A percentile compares a stretch with the other conserved stretches of the same genome.
phyloP scores from a whole-genome alignment of 2,797 vertebrate species.

The Philypnodon macrostomus region DNA sequence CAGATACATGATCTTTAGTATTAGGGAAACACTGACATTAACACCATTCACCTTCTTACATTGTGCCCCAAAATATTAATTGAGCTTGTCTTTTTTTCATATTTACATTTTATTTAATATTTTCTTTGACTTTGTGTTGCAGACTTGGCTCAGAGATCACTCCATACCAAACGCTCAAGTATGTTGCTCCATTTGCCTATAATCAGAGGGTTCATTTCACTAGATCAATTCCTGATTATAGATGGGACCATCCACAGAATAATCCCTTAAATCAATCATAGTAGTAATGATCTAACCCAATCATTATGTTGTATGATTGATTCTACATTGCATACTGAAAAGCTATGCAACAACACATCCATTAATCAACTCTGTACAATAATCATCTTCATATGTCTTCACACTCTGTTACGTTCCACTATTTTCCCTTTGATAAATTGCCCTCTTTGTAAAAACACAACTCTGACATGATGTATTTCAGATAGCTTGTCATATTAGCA shows the following conservation, averaged over 20 bases:
- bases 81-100: constrained; percentile 10
- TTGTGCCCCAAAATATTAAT: not conserved
- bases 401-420: not conserved
- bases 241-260: constrained; percentile 1
- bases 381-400: not conserved
- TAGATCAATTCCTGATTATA: constrained; percentile 22
- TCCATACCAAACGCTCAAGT: constrained; percentile 58
- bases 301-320: not conserved
- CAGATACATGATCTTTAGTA: too few relatives aligned
- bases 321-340: not conserved
- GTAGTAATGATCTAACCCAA: constrained; percentile 1
- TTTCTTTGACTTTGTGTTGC: constrained; percentile 64
- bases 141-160: constrained; percentile 54
- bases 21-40: too few relatives aligned
- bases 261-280: constrained; percentile 3
- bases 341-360: not conserved
- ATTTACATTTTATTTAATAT: constrained; percentile 1
- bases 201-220: constrained; percentile 22
- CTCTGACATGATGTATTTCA: not conserved
- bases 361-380: not conserved
- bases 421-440: not conserved
- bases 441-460: not conserved
- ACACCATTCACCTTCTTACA: too few relatives aligned
- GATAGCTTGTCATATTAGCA: constrained; percentile 3
- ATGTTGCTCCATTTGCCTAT: constrained; percentile 31